Evolutionary conservation across 2,797 vertebrate species (phyloP).

Genomic region (Lacerta bilineata): DNA sequence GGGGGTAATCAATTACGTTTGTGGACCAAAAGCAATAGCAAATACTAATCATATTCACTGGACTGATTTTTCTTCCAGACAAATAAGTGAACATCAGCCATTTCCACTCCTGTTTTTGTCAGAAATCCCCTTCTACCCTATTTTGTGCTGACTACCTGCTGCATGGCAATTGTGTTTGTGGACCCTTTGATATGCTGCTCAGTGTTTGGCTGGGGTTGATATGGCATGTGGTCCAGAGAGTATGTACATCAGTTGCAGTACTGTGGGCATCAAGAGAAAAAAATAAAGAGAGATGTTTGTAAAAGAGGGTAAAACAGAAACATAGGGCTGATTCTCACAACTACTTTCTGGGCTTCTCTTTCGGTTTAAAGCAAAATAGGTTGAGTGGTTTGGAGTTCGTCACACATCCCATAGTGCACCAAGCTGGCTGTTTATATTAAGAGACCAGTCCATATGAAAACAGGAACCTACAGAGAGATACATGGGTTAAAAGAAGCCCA

Average conservation of each 20-base stretch:
- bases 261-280: conserved; percentile 34
- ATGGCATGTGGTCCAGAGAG: conserved; percentile 31
- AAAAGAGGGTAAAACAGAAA: conserved; percentile 11
- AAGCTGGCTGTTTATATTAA: neutral
- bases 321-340: neutral
- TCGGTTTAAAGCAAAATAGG: neutral
- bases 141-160: too few relatives aligned
- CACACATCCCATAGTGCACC: neutral
- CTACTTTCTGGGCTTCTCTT: neutral
- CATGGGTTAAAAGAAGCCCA: neutral
- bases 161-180: neutral
- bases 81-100: too few relatives aligned
- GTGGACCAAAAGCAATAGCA: too few relatives aligned
- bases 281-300: conserved; percentile 18
- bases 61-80: too few relatives aligned
- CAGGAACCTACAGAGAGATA: neutral
- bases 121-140: too few relatives aligned
- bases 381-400: neutral
- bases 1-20: too few relatives aligned
- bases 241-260: neutral
- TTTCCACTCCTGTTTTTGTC: too few relatives aligned
- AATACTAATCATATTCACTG: too few relatives aligned
- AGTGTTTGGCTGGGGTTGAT: conserved; percentile 48
- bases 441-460: neutral
- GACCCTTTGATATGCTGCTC: conserved; percentile 43